A percentile compares a stretch with the other conserved stretches of the same genome.
Conservation (phyloP, 2,113 vertebrate genomes). For the Emydura subglobosa region DNA sequence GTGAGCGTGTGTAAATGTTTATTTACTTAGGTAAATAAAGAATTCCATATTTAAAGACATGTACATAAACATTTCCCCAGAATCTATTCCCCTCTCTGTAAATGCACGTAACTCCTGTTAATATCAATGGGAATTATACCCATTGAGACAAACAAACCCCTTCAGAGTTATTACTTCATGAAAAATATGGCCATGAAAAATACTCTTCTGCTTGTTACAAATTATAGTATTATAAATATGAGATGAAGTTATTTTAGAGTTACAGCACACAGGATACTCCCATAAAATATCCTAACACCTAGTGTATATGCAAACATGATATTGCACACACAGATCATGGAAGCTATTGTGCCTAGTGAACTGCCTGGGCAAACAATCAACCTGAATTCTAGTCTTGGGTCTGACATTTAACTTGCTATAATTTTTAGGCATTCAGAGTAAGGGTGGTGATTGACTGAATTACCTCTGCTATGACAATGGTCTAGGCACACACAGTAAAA, state of each 20-base stretch:
- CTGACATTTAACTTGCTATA: neutral
- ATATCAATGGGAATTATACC: neutral
- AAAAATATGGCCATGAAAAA: neutral
- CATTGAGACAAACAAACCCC: neutral
- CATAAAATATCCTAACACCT: neutral
- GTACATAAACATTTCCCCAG: slow-evolving; percentile 33
- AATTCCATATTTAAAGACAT: slow-evolving; percentile 32
- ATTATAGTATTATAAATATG: neutral
- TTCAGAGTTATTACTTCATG: neutral
- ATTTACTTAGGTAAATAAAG: slow-evolving; percentile 42
- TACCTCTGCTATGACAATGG: neutral
- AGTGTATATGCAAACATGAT: neutral
- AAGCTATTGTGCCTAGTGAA: neutral
- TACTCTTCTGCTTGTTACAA: neutral
- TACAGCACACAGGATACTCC: neutral
- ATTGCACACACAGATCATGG: neutral
- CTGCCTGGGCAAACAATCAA: neutral
- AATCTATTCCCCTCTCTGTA: neutral
- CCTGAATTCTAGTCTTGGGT: neutral
- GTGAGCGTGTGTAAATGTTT: slow-evolving; percentile 13
- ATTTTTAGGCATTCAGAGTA: slow-evolving; percentile 1
- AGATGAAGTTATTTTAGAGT: neutral
- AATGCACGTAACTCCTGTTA: neutral
- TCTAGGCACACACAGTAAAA: neutral
- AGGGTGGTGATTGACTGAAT: neutral